Conservation (phyloP, 2,888 invertebrate genomes). For the Pharmacophagus antenor region DNA sequence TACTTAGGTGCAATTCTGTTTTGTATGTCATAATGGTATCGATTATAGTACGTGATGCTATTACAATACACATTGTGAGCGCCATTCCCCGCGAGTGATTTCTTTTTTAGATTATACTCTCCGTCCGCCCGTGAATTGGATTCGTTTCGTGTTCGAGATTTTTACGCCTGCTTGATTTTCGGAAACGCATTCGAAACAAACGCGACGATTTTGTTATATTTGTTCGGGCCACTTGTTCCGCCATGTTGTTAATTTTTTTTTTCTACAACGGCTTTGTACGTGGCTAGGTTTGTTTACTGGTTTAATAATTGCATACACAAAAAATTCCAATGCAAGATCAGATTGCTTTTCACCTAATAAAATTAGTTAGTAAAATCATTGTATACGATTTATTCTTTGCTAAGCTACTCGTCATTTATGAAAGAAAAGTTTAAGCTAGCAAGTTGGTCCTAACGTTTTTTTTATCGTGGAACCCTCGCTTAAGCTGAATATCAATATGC, state of each 20-base stretch:
- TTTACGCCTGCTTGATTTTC: conserved; percentile 62
- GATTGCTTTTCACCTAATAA: background rate
- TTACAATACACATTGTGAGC: conserved; percentile 68
- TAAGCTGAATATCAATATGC: conserved; percentile 23
- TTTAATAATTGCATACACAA: conserved; percentile 10
- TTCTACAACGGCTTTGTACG: conserved; percentile 13
- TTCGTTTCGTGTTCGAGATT: conserved; percentile 54
- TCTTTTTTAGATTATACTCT: conserved; percentile 71
- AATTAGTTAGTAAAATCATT: too few relatives aligned
- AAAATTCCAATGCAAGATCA: background rate
- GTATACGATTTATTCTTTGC: too few relatives aligned
- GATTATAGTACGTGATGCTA: conserved; percentile 79
- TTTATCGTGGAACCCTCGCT: background rate
- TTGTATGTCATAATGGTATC: conserved; percentile 77
- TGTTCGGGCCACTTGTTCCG: conserved; percentile 30
- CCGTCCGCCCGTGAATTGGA: conserved; percentile 59
- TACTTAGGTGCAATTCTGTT: conserved; percentile 75
- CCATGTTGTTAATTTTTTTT: conserved; percentile 31
- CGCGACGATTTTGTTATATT: conserved; percentile 32
- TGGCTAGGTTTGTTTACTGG: conserved; percentile 16
- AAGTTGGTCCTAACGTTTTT: background rate
- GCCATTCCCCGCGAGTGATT: conserved; percentile 65
- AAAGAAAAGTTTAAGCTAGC: background rate
- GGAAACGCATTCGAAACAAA: conserved; percentile 40
- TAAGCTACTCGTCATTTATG: background rate